Percentiles rank a stretch among this genome's conserved stretches.
phyloP scores from a whole-genome alignment of 2,113 vertebrate genomes.

The Scalopus aquaticus region DNA sequence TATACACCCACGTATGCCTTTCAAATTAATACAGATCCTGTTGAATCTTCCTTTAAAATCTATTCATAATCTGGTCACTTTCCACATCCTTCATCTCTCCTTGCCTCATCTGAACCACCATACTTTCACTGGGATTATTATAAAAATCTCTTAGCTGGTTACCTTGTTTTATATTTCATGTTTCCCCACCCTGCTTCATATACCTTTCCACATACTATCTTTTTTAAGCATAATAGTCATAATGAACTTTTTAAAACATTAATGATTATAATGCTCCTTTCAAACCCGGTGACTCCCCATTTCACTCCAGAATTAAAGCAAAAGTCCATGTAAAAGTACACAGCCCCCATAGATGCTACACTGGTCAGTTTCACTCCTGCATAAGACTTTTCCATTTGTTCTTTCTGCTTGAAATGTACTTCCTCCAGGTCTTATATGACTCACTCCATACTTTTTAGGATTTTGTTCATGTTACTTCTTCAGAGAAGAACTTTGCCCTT shows the following conservation, averaged over 20 bases:
- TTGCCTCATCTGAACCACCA: not conserved
- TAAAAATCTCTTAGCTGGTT: not conserved
- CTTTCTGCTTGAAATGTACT: not conserved
- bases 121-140: not conserved
- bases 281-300: not conserved
- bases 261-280: not conserved
- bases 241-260: constrained; percentile 15
- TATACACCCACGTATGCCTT: not conserved
- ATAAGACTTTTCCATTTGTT: not conserved
- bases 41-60: not conserved
- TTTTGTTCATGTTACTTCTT: too few species aligned
- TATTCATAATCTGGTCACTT: not conserved
- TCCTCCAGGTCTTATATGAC: not conserved
- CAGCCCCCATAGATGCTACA: too few species aligned
- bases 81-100: not conserved
- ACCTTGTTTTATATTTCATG: not conserved
- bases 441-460: not conserved
- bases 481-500: too few species aligned
- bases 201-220: not conserved
- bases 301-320: not conserved
- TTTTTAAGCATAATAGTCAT: too few species aligned
- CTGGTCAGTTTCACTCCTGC: not conserved
- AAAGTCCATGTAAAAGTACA: not conserved
- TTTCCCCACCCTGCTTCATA: not conserved
- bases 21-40: not conserved